Conservation (phyloP, 2,888 invertebrate species). For the Lasioglossum lativentre region DNA sequence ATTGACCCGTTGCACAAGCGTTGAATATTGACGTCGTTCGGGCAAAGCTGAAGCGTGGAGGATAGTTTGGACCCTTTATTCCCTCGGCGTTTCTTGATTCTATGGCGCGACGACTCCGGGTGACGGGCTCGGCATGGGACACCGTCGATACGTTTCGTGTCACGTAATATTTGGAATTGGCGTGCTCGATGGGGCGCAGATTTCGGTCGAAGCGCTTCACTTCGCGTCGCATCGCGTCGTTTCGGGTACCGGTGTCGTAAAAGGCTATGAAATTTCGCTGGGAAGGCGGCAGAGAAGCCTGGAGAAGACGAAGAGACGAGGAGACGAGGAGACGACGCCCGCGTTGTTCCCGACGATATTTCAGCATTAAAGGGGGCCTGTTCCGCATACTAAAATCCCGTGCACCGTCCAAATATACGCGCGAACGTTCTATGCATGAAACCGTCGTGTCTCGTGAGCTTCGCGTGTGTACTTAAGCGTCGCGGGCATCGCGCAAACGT, state of each 20-base stretch:
- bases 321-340: conserved; percentile 43
- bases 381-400: conserved; percentile 72
- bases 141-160: conserved; percentile 22
- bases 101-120: background rate
- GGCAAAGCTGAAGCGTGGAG: background rate
- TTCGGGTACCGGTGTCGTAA: conserved; percentile 25
- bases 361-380: conserved; percentile 73
- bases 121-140: background rate
- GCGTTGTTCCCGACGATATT: conserved; percentile 71
- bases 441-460: conserved; percentile 45
- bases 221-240: background rate
- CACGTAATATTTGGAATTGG: conserved; percentile 20
- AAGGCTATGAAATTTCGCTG: conserved; percentile 54
- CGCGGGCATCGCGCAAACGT: conserved; percentile 24
- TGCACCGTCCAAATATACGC: conserved; percentile 65
- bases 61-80: background rate
- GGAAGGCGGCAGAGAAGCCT: conserved; percentile 29
- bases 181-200: conserved; percentile 31
- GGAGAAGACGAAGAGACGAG: conserved; percentile 47
- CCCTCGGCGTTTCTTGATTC: background rate
- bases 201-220: conserved; percentile 39
- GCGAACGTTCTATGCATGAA: conserved; percentile 57
- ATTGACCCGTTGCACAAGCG: background rate
- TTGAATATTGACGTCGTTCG: background rate
- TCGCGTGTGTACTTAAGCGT: conserved; percentile 55